Base-by-base conservation (phyloP, 2,888 invertebrate species). In the Drosophila mercatorum region DNA sequence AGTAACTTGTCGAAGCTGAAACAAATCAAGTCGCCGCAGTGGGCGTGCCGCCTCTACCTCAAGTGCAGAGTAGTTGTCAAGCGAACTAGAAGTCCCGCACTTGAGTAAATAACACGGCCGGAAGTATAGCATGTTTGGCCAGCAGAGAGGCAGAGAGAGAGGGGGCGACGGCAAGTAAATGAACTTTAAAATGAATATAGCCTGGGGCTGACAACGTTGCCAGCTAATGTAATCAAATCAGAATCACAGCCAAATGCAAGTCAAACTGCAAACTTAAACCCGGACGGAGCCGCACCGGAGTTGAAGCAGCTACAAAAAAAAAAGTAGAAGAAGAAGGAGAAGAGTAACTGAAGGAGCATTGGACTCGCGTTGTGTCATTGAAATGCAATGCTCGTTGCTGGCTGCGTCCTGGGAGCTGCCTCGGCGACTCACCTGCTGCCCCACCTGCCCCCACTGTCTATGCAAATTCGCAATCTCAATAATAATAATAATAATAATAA, bases 181-280 rank as follows among this genome's bases (percentile, higher is more conserved):
- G 83, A 88, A 85, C 83, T 85, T 83, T 85, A 79, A 85, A 85
- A 88, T 80, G 81, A 72, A 83, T 85, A 75, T 83, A 75, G 59
- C 68, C 34, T 55, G 51, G 31, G 34, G 34, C 57, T 7, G 53
- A 36, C 40, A 26, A 55, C 47, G 73, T 64, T 66, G 63, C 81
- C 79, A 73, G 73, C 83, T 88, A 88, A 88, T 87, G 88, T 88
- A 86, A 86, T 86, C 86, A 86, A 86, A 88, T 84, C 88, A 86
- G 83, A 83, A 86, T 84, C 88, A 80, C 36, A 69, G 69, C 17
- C 80, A 60, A 71, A 68, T 60, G 66, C 77, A 68, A 77, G 69
- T 78, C 75, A 80, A 82, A 62, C 80, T 66, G 58, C 58, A 70
- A 66, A 53, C 52, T 53, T 14, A 53, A 53, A 14, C 38, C 52